Base-by-base conservation (phyloP, 2,888 invertebrate species). In the Sialis fuliginosa region DNA sequence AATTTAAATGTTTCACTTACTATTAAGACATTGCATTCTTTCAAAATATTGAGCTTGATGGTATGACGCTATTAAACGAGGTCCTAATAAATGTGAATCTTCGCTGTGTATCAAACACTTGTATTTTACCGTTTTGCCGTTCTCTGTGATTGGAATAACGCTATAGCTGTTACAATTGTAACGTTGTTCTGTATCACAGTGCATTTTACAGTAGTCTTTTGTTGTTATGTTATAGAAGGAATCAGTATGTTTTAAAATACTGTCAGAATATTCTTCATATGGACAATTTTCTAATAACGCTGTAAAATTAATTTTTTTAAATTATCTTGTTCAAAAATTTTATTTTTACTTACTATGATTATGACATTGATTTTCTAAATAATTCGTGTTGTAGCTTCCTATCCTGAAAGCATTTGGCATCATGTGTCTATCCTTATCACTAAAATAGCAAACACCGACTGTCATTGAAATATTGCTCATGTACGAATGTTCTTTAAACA, bases 351-450 rank as follows among this genome's bases (percentile, higher is more conserved):
- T 47, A 49, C 46, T 33, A 33, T 13, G 47, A 58, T 76, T 74
- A 52, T 72, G 67, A 63, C 90, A 90, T 58, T 87, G 81, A 63
- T 83, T 86, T 62, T 88, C 87, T 54, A 89, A 75, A 61, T 90
- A 90, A 56, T 86, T 82, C 33, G 86, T 81, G 54, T 80, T 76
- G 55, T 76, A 78, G 57, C 77, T 76, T 2, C 83, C 77, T 5
- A 80, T 81, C 39, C 84, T 70, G 62, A 83, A 90, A 4, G 84
- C 77, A 58, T 81, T 82, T 0, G 87, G 84, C 53, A 79, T 75
- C 1, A 79, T 75, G 57, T 81, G 78, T 57, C 85, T 75, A 60
- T 85, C 82, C 55, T 81, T 77, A 46, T 71, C 68, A 58, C 81
- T 83, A 33, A 90, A 68, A 7, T 77, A 67, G 59, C 90, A 90